These are phyloP conservation scores for Eurypyga helias DNA, from an alignment of 2,113 vertebrate genomes.

Conservation along the genomic window DNA sequence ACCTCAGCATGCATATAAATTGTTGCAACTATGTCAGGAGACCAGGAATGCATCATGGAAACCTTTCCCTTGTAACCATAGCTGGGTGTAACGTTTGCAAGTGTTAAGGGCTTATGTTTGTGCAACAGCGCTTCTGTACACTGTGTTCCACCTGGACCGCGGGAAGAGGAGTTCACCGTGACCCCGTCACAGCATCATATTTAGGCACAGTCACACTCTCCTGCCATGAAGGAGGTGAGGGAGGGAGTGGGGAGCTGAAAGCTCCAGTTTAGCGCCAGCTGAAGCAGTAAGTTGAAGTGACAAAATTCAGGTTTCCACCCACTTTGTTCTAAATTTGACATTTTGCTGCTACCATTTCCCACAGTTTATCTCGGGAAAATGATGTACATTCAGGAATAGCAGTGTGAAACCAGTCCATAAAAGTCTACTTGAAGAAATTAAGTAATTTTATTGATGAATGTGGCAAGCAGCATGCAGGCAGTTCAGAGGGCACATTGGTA, in stretches of 20 bases:
- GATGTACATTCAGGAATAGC: not conserved
- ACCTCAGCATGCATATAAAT: conserved; percentile 54
- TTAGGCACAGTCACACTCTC: conserved; percentile 52
- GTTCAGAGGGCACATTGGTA: not conserved
- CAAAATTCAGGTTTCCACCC: conserved; percentile 57
- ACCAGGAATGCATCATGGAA: conserved; percentile 64
- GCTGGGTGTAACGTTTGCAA: not conserved
- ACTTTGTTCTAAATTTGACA: conserved; percentile 64
- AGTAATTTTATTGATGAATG: not conserved
- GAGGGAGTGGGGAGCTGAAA: conserved; percentile 30
- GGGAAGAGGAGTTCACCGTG: conserved; percentile 20
- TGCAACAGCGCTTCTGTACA: conserved; percentile 43
- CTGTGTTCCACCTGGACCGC: conserved; percentile 22
- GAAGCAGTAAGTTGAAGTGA: conserved; percentile 43
- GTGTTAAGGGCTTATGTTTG: conserved; percentile 31
- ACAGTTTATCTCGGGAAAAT: conserved; percentile 5
- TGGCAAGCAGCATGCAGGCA: not conserved
- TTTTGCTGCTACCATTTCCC: conserved; percentile 38
- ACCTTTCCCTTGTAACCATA: conserved; percentile 28
- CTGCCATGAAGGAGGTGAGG: conserved; percentile 36
- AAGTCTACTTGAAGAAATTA: not conserved
- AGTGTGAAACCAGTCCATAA: not conserved
- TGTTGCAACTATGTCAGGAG: conserved; percentile 29
- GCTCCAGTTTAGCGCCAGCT: not conserved
- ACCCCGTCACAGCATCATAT: conserved; percentile 21